Evolutionary conservation across 2,888 invertebrate species (phyloP).

Genomic region (Drosophila colorata): DNA sequence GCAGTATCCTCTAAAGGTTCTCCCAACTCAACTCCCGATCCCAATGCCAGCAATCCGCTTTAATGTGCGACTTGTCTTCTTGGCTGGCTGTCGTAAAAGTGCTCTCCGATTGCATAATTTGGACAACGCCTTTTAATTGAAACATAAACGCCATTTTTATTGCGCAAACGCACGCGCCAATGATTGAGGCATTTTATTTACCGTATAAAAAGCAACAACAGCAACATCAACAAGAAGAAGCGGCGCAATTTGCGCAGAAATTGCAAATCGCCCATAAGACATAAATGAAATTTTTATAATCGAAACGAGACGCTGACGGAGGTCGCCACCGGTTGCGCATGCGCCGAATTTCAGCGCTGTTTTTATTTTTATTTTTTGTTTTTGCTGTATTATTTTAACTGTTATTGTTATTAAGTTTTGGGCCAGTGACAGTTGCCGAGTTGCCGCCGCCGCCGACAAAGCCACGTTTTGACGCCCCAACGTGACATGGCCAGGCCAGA

Average conservation of each 20-base stretch:
- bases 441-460: conserved; percentile 49
- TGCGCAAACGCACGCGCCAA: conserved; percentile 74
- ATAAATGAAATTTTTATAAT: conserved; percentile 80
- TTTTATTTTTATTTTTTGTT: conserved; percentile 10
- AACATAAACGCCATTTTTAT: conserved; percentile 76
- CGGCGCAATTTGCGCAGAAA: conserved; percentile 72
- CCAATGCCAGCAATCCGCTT: not conserved
- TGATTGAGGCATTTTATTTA: conserved; percentile 67
- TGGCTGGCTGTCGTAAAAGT: conserved; percentile 25
- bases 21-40: conserved; percentile 1
- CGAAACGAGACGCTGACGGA: conserved; percentile 67
- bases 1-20: too few species aligned
- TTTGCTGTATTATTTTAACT: conserved; percentile 54
- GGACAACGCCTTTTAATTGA: conserved; percentile 67
- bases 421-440: conserved; percentile 54
- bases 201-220: conserved; percentile 28
- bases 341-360: conserved; percentile 45
- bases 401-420: conserved; percentile 75
- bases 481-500: conserved; percentile 45
- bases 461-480: conserved; percentile 49
- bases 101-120: conserved; percentile 50
- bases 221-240: not conserved
- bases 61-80: not conserved
- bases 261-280: conserved; percentile 78
- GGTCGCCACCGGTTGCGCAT: conserved; percentile 58